Base-by-base conservation (phyloP, 2,888 invertebrate species). In the Rhodophaea formosa region DNA sequence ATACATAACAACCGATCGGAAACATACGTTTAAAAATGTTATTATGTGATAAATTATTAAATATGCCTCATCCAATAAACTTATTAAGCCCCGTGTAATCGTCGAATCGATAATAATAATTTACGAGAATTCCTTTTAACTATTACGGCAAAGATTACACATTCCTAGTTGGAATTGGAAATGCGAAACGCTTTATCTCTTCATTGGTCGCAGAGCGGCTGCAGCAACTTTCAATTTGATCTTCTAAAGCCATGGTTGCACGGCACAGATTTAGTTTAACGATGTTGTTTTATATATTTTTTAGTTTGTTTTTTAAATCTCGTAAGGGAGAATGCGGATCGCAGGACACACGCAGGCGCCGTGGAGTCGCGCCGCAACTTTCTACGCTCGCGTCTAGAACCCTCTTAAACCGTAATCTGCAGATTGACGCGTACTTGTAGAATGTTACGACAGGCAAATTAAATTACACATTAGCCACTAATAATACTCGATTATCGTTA, bases 341-440 rank as follows among this genome's bases (percentile, higher is more conserved):
- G 86, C 90, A 89, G 91, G 91, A 91, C 88, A 81, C 74, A 71
- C 76, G 73, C 79, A 80, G 91, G 91, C 91, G 91, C 91, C 91
- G 79, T 69, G 63, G 72, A 83, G 91, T 88, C 90, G 90, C 90
- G 90, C 82, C 90, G 74, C 89, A 88, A 90, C 91, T 91, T 91
- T 91, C 91, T 91, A 91, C 91, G 80, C 75, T 82, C 77, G 81
- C 83, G 88, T 90, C 88, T 90, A 90, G 86, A 91, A 79, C 86
- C 79, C 79, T 86, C 82, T 87, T 88, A 88, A 86, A 87, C 89
- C 76, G 88, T 88, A 90, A 90, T 90, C 89, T 82, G 81, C 80
- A 80, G 88, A 88, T 89, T 89, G 90, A 89, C 88, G 86, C 82
- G 86, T 86, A 79, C 85, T 77, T 76, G 70, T 74, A 77, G 83